Evolutionary conservation across 2,797 vertebrate species (phyloP).

Genomic region (Spondyliosoma cantharus): DNA sequence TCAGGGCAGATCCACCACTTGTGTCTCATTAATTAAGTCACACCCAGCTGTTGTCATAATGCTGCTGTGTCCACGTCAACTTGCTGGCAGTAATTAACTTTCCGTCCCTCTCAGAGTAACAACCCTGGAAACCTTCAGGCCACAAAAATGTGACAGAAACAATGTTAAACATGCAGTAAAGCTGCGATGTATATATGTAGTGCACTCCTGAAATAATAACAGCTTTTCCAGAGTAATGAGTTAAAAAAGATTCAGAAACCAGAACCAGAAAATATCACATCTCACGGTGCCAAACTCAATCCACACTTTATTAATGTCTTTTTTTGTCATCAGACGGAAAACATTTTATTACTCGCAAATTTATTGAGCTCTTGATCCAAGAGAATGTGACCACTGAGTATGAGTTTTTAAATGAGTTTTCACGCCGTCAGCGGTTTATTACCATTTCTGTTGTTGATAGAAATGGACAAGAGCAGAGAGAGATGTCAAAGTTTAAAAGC

Average conservation of each 20-base stretch:
- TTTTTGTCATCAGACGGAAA: constrained; percentile 45
- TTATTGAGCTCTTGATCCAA: constrained; percentile 52
- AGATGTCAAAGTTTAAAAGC: neutral
- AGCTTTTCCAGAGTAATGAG: constrained; percentile 39
- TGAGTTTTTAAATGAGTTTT: constrained; percentile 54
- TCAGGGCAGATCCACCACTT: constrained; percentile 74
- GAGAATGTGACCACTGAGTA: constrained; percentile 43
- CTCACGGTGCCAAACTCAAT: constrained; percentile 48
- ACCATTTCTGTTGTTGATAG: constrained; percentile 37
- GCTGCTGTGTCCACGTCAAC: constrained; percentile 38
- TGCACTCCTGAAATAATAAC: constrained; percentile 36
- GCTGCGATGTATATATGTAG: neutral
- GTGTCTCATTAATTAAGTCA: constrained; percentile 74
- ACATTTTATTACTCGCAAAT: constrained; percentile 53
- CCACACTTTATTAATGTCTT: constrained; percentile 47
- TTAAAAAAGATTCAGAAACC: constrained; percentile 40
- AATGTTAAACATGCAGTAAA: neutral
- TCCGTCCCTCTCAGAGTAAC: neutral
- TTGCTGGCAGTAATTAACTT: constrained; percentile 19
- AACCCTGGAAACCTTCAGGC: neutral
- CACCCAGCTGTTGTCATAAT: constrained; percentile 74
- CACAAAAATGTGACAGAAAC: neutral
- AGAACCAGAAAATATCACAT: constrained; percentile 51
- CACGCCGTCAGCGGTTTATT: constrained; percentile 27
- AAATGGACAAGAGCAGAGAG: constrained; percentile 19